These are phyloP conservation scores for Cryptops parisi DNA, from an alignment of 2,888 invertebrate species.

Conservation along the genomic window DNA sequence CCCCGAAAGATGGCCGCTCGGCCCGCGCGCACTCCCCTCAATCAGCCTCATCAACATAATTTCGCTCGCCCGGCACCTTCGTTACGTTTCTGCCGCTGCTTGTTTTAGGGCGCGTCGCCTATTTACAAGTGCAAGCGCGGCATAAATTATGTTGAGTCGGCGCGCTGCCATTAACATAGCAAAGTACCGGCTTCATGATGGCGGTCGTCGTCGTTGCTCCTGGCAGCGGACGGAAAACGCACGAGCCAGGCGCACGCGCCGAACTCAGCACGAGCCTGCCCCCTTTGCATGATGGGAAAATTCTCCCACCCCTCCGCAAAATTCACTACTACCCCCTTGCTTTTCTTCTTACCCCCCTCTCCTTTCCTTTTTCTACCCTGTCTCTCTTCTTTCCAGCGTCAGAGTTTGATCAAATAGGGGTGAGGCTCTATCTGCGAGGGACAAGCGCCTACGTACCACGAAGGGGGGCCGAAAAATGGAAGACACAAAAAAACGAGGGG, in stretches of 20 bases:
- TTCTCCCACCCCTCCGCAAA: conserved; percentile 1
- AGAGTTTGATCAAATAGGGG: no score
- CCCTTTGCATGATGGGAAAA: conserved; percentile 4
- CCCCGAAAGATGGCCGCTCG: conserved; percentile 9
- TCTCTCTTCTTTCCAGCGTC: neutral
- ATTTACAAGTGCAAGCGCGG: conserved; percentile 6
- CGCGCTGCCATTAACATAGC: conserved; percentile 7
- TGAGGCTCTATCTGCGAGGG: no score
- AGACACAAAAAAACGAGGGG: conserved; percentile 9
- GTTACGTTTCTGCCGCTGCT: neutral
- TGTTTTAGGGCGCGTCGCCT: conserved; percentile 4
- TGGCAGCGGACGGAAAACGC: conserved; percentile 3
- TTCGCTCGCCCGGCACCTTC: neutral
- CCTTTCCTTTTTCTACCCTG: neutral
- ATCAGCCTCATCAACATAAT: conserved; percentile 11
- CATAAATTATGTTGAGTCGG: conserved; percentile 10
- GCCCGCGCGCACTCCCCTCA: conserved; percentile 19
- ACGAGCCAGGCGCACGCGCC: conserved; percentile 9
- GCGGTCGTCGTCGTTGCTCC: conserved; percentile 9
- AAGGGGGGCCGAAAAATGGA: neutral
- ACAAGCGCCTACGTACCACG: no score
- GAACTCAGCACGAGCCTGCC: no score
- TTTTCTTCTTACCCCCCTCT: neutral
- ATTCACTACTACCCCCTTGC: neutral
- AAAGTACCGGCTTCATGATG: conserved; percentile 5